Percentiles rank a stretch among this genome's conserved stretches.
phyloP scores from a whole-genome alignment of 2,113 vertebrate species.

The Nicator chloris region DNA sequence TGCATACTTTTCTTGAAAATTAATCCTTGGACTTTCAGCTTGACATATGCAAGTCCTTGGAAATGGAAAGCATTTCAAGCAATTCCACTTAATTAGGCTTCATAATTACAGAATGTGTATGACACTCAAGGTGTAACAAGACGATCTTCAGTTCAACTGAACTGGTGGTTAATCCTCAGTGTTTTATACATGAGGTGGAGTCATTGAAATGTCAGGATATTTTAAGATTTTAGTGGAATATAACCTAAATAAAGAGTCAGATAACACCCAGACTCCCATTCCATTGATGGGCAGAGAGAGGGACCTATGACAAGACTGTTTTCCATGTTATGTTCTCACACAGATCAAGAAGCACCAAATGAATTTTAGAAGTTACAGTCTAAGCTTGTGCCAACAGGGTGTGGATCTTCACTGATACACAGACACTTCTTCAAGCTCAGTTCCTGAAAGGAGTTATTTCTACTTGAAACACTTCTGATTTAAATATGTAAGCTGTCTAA shows the following conservation, averaged over 20 bases:
- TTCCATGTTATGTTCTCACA: not conserved
- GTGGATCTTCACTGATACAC: not conserved
- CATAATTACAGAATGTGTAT: not conserved
- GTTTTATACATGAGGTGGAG: not conserved
- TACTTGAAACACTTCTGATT: not conserved
- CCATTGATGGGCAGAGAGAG: not conserved
- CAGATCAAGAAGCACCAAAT: not conserved
- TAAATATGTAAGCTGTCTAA: not conserved
- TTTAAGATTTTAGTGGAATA: not conserved
- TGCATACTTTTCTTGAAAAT: not conserved
- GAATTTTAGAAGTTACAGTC: not conserved
- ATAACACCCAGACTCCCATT: not conserved
- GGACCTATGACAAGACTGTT: not conserved
- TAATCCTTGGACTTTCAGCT: not conserved
- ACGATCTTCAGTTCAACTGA: not conserved
- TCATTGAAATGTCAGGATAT: not conserved
- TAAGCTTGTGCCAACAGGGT: not conserved
- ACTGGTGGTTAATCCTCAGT: not conserved
- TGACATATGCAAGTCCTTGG: not conserved
- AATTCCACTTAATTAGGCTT: not conserved
- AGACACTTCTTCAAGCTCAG: not conserved
- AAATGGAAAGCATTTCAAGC: not conserved
- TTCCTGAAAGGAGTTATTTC: not conserved
- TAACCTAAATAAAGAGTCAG: not conserved
- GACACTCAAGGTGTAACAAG: not conserved